These are phyloP conservation scores for Venusia cambrica DNA, from an alignment of 2,888 invertebrate genomes.

Conservation along the genomic window DNA sequence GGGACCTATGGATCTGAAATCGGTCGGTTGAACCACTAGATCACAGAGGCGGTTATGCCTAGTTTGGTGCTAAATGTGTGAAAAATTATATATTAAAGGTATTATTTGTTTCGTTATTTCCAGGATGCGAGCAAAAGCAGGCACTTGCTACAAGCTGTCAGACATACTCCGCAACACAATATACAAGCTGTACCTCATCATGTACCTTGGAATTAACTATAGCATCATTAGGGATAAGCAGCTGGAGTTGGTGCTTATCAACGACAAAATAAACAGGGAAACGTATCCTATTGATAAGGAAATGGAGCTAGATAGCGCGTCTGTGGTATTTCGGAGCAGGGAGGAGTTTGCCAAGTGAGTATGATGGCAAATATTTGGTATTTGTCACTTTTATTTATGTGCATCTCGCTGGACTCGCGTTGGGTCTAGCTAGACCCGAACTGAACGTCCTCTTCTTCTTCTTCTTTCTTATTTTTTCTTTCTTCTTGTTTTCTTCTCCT, in stretches of 20 bases:
- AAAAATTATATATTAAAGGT: no score
- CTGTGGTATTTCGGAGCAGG: conserved; percentile 55
- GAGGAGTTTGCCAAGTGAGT: conserved; percentile 62
- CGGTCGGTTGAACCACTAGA: no score
- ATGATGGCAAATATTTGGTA: no score
- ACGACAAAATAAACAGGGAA: conserved; percentile 55
- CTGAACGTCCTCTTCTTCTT: no score
- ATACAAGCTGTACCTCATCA: conserved; percentile 58
- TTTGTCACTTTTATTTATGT: no score
- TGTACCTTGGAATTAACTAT: conserved; percentile 68
- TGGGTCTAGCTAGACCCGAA: no score
- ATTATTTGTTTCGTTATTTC: conserved; percentile 30
- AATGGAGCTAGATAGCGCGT: conserved; percentile 56
- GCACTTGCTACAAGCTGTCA: conserved; percentile 59
- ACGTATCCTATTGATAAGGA: conserved; percentile 57
- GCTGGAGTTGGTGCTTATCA: conserved; percentile 56
- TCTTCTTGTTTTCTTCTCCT: no score
- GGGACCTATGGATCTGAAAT: no score
- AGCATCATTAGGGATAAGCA: conserved; percentile 58
- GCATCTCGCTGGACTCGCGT: no score
- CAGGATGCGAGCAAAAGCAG: conserved; percentile 55
- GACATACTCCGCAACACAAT: conserved; percentile 48
- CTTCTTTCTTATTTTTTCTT: no score
- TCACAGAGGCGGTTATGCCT: no score
- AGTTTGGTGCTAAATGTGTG: no score